These are phyloP conservation scores for Neotoma lepida DNA, from an alignment of 2,113 vertebrate genomes.

Conservation along the genomic window DNA sequence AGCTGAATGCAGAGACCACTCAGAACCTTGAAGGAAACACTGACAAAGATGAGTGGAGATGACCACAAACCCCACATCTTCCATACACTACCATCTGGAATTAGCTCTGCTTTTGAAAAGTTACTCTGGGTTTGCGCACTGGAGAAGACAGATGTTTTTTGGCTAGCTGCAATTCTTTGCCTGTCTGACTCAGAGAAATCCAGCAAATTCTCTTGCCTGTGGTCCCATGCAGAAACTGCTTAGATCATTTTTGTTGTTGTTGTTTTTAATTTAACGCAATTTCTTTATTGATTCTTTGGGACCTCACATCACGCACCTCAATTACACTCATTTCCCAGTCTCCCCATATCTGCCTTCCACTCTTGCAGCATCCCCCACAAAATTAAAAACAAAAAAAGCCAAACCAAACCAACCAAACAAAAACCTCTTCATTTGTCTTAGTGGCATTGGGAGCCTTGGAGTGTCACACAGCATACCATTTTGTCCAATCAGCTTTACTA, in stretches of 20 bases:
- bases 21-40: background rate
- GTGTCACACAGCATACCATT: background rate
- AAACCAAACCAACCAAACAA: background rate
- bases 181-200: background rate
- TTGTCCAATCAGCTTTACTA: background rate
- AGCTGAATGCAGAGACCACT: background rate
- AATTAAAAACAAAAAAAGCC: background rate
- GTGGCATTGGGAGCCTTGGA: background rate
- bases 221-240: background rate
- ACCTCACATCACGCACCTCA: background rate
- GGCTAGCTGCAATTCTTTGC: background rate
- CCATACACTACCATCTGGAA: background rate
- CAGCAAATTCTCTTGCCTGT: background rate
- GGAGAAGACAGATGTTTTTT: background rate
- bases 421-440: background rate
- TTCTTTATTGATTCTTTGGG: background rate
- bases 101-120: background rate
- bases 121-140: background rate
- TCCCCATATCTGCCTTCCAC: background rate
- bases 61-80: accelerated
- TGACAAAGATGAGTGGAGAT: background rate
- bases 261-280: background rate
- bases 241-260: background rate
- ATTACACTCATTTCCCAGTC: background rate
- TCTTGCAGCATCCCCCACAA: background rate